phyloP scores from a whole-genome alignment of 1,140 invertebrate species.

The Stratiolaelaps scimitus region DNA sequence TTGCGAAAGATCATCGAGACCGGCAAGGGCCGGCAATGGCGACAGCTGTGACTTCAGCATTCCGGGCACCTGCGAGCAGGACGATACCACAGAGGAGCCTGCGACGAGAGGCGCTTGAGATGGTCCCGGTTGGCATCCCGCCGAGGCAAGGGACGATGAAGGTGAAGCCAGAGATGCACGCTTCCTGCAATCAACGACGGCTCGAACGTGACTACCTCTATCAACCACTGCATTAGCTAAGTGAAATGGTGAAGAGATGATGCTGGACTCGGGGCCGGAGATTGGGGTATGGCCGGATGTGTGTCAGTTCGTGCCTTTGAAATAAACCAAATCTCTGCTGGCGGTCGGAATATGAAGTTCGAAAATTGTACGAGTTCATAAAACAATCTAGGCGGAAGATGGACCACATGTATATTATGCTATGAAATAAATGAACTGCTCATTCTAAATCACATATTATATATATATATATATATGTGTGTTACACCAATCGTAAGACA shows the following conservation, averaged over 20 bases:
- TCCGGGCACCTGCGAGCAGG: conserved; percentile 40
- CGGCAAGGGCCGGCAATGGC: conserved; percentile 35
- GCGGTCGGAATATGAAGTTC: background rate
- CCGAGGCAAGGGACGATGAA: conserved; percentile 10
- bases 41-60: conserved; percentile 42
- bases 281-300: background rate
- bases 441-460: too few relatives aligned
- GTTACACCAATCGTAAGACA: too few relatives aligned
- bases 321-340: background rate
- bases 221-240: background rate
- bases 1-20: conserved; percentile 31
- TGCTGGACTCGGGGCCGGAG: background rate
- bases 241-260: background rate
- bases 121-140: conserved; percentile 5
- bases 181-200: background rate
- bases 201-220: background rate
- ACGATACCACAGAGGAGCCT: conserved; percentile 34
- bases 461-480: too few relatives aligned
- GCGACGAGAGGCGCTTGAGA: background rate
- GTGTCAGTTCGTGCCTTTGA: background rate
- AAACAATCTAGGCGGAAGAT: too few relatives aligned
- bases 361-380: background rate
- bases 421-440: too few relatives aligned
- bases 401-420: too few relatives aligned
- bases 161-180: conserved; percentile 26